Evolutionary conservation across 2,888 invertebrate species (phyloP).

Genomic region (Parnassius glacialis): DNA sequence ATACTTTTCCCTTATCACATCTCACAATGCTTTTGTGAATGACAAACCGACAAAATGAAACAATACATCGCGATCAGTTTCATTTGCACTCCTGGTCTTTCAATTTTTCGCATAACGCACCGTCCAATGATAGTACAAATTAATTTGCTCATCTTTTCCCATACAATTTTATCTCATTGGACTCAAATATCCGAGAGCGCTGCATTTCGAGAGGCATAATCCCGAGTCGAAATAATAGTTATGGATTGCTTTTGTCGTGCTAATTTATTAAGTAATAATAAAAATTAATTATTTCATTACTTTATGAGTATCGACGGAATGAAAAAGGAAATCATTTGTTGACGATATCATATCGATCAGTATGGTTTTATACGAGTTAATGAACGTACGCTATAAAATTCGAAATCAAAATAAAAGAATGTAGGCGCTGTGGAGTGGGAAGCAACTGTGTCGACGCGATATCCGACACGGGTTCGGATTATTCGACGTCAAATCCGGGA

Average conservation of each 20-base stretch:
- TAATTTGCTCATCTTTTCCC: constrained; percentile 80
- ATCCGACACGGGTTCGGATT: constrained; percentile 85
- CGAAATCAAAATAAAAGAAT: constrained; percentile 66
- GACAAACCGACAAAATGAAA: constrained; percentile 62
- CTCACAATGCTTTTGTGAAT: constrained; percentile 44
- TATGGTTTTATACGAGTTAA: constrained; percentile 37
- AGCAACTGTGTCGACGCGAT: constrained; percentile 81
- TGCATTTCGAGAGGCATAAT: constrained; percentile 65
- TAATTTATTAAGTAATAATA: constrained; percentile 67
- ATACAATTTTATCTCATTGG: constrained; percentile 77
- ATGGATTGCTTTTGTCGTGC: constrained; percentile 69
- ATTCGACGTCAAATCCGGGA: constrained; percentile 82
- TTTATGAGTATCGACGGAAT: constrained; percentile 40
- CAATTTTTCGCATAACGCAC: constrained; percentile 80
- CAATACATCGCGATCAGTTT: constrained; percentile 70
- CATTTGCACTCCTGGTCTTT: constrained; percentile 65
- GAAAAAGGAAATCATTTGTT: constrained; percentile 49
- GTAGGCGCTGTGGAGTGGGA: constrained; percentile 49
- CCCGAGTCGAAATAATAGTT: constrained; percentile 68
- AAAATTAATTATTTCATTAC: constrained; percentile 50
- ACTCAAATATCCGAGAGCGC: constrained; percentile 68
- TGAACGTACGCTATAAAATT: constrained; percentile 58
- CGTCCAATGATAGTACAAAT: constrained; percentile 77
- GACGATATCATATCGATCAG: constrained; percentile 50
- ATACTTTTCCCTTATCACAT: constrained; percentile 16